phyloP scores from a whole-genome alignment of 2,113 vertebrate genomes.

The Collichthys lucidus region DNA sequence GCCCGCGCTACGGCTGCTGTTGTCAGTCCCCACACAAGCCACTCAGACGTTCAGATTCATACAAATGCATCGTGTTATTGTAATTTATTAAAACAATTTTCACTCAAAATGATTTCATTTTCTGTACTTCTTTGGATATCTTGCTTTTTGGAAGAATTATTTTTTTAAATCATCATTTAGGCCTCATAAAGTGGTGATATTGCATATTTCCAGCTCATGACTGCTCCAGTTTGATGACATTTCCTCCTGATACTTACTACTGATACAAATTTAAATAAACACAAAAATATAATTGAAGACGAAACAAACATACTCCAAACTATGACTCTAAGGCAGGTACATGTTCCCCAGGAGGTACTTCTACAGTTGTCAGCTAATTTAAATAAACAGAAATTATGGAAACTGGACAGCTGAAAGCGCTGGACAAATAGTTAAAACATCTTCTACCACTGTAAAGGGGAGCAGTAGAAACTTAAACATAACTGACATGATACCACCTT shows the following conservation, averaged over 20 bases:
- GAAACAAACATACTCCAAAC: neutral
- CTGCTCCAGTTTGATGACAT: neutral
- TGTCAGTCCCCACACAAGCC: conserved; percentile 27
- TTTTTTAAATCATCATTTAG: neutral
- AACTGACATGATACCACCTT: neutral
- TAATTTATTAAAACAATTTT: neutral
- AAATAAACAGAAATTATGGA: neutral
- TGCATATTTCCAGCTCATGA: neutral
- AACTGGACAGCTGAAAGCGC: neutral
- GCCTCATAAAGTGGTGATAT: neutral
- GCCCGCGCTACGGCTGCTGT: conserved; percentile 13
- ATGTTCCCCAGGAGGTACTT: neutral
- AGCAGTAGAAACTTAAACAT: neutral
- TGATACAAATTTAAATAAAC: no score
- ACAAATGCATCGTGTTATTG: neutral
- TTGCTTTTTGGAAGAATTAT: neutral
- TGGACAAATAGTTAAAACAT: neutral
- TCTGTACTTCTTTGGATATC: neutral
- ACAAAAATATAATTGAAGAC: no score
- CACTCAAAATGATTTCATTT: neutral
- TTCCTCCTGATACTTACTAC: neutral
- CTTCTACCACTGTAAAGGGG: neutral
- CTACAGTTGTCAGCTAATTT: neutral
- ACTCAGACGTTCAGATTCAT: conserved; percentile 13
- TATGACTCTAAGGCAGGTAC: neutral